A percentile compares a stretch with the other conserved stretches of the same genome.
phyloP scores from a whole-genome alignment of 2,888 invertebrate genomes.

The Mythimna loreyi region DNA sequence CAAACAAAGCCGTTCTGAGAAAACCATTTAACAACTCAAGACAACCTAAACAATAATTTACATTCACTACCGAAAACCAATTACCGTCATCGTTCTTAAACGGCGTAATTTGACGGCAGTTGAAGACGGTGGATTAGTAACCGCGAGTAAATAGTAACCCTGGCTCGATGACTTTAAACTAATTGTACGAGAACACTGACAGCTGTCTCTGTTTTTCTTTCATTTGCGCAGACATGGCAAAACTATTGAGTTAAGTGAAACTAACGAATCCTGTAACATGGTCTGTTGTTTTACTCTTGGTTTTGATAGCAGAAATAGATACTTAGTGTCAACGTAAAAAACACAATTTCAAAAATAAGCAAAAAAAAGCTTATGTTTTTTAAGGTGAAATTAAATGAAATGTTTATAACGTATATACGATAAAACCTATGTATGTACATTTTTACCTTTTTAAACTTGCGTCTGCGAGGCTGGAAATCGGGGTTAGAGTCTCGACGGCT shows the following conservation, averaged over 20 bases:
- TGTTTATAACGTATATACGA: too few species aligned
- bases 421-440: too few species aligned
- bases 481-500: too few species aligned
- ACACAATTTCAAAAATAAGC: too few species aligned
- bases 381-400: too few species aligned
- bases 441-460: too few species aligned
- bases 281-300: neutral
- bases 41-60: conserved; percentile 35
- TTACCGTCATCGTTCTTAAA: conserved; percentile 40
- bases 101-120: conserved; percentile 34
- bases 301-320: neutral
- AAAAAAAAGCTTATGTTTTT: neutral
- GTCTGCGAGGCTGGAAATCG: too few species aligned
- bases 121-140: conserved; percentile 46
- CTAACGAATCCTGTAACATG: conserved; percentile 1
- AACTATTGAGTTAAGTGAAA: conserved; percentile 31
- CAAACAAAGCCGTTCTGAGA: conserved; percentile 11
- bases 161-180: conserved; percentile 47
- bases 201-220: conserved; percentile 53
- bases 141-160: conserved; percentile 46
- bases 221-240: conserved; percentile 31
- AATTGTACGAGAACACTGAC: conserved; percentile 44
- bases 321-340: neutral
- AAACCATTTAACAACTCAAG: conserved; percentile 27
- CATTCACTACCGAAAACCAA: conserved; percentile 37